Base-by-base conservation (phyloP, 2,888 invertebrate species). In the Homarus gammarus region DNA sequence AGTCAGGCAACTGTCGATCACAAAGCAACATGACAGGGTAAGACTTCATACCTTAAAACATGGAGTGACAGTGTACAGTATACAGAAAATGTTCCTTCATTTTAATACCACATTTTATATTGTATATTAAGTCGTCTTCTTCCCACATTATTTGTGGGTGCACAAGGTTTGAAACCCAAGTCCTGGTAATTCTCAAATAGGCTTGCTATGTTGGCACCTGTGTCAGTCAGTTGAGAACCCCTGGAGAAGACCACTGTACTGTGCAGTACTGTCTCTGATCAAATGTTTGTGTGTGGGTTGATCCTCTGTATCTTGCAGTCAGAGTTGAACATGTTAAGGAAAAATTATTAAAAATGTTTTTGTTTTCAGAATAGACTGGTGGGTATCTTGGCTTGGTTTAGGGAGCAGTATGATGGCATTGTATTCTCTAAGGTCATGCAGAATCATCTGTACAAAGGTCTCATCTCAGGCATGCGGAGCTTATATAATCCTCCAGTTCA, bases 361-460 rank as follows among this genome's bases (percentile, higher is more conserved):
- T 61, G 31, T 44, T 27, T 64, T 61, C 22, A 84, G 84, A 2
- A 33, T 31, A 6, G 31, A 15, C 61, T 84, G 75, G 68, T 77
- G 27, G 36, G 75, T n/a, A 33, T 77, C 6, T n/a, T 84, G 56
- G 27, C n/a, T 0, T 27, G 61, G 61, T 84, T 75, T 68, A 18
- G 18, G 5, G 56, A 61, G 44, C 73, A 77, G 51, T 84, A 75
- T 44, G 40, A 51, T 10, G 73, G 15, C 38, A 27, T 84, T 15
- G 31, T 84, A 0, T 61, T 72, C 31, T 75, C 27, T 3, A 27
- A 51, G 6, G 77, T 73, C 18, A 75, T 84, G 40, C 75, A 84
- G 3, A 49, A 84, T 38, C 84, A 84, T 27, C 84, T 84, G 51
- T 84, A 84, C 40, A 75, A 61, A 75, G 61, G 61, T n/a, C 84